Percentiles rank a stretch among this genome's conserved stretches.
Conservation (phyloP, 1,140 invertebrate genomes). For the Scaptomyza graminum region DNA sequence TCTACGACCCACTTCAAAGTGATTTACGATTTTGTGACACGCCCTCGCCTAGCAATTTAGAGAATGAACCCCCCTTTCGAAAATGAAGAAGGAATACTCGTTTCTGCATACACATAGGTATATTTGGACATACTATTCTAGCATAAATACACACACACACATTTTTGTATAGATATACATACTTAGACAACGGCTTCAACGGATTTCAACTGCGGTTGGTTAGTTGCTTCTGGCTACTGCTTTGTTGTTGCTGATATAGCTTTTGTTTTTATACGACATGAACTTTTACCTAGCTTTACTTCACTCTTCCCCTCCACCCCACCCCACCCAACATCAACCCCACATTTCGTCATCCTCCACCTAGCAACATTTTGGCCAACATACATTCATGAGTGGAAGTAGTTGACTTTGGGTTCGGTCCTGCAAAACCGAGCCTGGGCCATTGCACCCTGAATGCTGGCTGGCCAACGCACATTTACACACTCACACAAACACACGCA, state of each 20-base stretch:
- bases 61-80: conserved; percentile 55
- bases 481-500: no score
- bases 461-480: no score
- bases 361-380: conserved; percentile 27
- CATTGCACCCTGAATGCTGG: conserved; percentile 1
- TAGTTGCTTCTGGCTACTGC: conserved; percentile 26
- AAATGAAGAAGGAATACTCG: conserved; percentile 14
- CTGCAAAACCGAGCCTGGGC: conserved; percentile 1
- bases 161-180: neutral
- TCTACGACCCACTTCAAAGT: conserved; percentile 84
- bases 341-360: no score
- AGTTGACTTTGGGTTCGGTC: conserved; percentile 29
- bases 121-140: conserved; percentile 21
- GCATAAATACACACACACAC: neutral
- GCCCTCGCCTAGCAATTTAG: conserved; percentile 81
- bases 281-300: conserved; percentile 58
- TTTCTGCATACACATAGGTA: conserved; percentile 2
- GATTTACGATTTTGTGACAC: conserved; percentile 83
- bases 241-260: conserved; percentile 19
- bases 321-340: no score
- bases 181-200: conserved; percentile 23
- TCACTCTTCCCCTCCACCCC: neutral
- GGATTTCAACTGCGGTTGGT: conserved; percentile 23
- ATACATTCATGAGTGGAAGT: conserved; percentile 60
- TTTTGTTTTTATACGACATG: conserved; percentile 54